Conservation (phyloP, 2,797 vertebrate genomes). For the Tokudaia tokunoshimensis region DNA sequence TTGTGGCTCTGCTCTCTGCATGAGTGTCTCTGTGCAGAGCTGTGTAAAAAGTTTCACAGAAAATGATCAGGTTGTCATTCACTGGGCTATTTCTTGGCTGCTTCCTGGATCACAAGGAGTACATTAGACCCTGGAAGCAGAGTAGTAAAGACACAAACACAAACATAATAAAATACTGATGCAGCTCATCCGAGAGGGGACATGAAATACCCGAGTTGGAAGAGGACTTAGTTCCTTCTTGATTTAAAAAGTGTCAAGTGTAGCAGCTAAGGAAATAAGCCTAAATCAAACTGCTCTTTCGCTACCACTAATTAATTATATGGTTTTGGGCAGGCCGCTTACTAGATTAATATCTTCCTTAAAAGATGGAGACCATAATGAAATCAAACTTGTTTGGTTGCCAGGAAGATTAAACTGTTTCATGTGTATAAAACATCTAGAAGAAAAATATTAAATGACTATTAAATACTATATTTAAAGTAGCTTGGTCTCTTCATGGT, state of each 20-base stretch:
- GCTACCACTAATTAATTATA: background rate
- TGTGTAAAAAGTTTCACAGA: slow-evolving; percentile 4
- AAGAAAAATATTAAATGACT: background rate
- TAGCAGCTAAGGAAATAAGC: background rate
- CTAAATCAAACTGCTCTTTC: background rate
- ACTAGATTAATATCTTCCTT: background rate
- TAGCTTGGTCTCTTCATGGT: background rate
- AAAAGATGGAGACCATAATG: background rate
- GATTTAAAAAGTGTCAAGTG: background rate
- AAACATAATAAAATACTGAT: background rate
- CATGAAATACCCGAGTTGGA: background rate
- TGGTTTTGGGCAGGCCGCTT: background rate
- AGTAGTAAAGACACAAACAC: background rate
- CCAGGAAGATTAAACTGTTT: slow-evolving; percentile 24
- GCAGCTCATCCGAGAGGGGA: background rate
- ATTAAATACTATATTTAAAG: background rate
- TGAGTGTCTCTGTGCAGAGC: background rate
- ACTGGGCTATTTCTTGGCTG: background rate
- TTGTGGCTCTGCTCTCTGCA: background rate
- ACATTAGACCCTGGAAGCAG: background rate
- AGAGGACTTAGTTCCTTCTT: background rate
- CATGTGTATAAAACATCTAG: background rate
- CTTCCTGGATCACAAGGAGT: background rate
- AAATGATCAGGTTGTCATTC: background rate
- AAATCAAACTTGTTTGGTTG: background rate